Evolutionary conservation across 2,888 invertebrate species (phyloP).

Genomic region (Drosophila imparisetae): DNA sequence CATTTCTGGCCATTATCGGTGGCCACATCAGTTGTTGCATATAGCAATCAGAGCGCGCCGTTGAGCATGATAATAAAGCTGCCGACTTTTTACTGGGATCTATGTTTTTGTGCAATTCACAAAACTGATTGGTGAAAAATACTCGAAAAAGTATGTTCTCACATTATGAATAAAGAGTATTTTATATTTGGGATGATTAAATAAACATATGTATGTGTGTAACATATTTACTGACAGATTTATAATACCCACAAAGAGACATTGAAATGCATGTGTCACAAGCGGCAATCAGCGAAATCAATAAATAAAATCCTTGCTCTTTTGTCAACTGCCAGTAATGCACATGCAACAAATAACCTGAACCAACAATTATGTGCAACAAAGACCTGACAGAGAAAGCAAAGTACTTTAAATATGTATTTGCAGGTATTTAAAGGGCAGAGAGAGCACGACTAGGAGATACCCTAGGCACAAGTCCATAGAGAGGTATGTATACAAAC

Average conservation of each 20-base stretch:
- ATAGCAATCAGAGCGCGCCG: slow-evolving; percentile 57
- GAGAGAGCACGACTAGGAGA: neutral
- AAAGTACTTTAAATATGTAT: neutral
- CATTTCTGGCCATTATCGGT: slow-evolving; percentile 3
- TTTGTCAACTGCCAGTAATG: slow-evolving; percentile 16
- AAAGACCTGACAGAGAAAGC: neutral
- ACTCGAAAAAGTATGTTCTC: neutral
- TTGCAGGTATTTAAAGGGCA: neutral
- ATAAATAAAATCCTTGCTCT: slow-evolving; percentile 13
- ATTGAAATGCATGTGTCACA: slow-evolving; percentile 10
- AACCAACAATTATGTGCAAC: slow-evolving; percentile 1
- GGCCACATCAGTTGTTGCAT: slow-evolving; percentile 34
- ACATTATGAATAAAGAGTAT: neutral
- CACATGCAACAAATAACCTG: neutral
- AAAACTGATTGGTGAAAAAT: neutral
- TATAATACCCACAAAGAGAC: too few relatives aligned
- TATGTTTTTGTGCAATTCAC: neutral
- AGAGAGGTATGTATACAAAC: too few relatives aligned
- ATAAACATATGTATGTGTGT: neutral
- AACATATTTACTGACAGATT: neutral
- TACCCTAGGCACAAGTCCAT: neutral
- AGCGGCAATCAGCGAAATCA: slow-evolving; percentile 19
- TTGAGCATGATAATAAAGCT: slow-evolving; percentile 59
- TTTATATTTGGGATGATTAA: neutral
- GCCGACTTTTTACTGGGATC: slow-evolving; percentile 9